Conservation (phyloP, 2,888 invertebrate species). For the Dorcus parallelipipedus region DNA sequence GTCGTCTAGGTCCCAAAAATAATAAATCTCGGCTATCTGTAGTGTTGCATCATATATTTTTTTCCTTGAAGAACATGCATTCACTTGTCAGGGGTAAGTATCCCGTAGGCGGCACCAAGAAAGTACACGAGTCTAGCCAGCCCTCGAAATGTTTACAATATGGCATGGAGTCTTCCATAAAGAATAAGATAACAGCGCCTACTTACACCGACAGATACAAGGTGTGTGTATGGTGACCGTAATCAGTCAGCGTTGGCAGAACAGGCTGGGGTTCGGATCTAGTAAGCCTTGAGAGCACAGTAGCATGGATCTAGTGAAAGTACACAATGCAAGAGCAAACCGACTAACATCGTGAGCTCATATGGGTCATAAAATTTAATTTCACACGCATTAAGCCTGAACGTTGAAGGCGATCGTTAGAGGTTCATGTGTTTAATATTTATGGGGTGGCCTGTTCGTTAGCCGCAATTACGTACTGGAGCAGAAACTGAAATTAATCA, state of each 20-base stretch:
- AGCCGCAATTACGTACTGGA: too few species aligned
- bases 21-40: constrained; percentile 8
- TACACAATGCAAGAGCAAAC: not conserved
- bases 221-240: constrained; percentile 8
- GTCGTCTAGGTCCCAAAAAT: not conserved
- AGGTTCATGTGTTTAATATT: too few species aligned
- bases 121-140: constrained; percentile 9
- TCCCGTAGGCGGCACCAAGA: constrained; percentile 9
- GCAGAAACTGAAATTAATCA: too few species aligned
- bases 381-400: constrained; percentile 2
- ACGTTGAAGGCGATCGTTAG: not conserved
- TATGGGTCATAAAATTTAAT: constrained; percentile 3
- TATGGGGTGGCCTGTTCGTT: too few species aligned
- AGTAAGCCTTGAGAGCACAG: constrained; percentile 1
- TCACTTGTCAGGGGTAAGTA: constrained; percentile 14
- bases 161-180: constrained; percentile 10
- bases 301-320: constrained; percentile 6
- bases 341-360: constrained; percentile 1
- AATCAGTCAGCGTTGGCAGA: constrained; percentile 6
- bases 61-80: constrained; percentile 5
- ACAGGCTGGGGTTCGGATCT: not conserved
- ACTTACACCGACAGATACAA: constrained; percentile 6
- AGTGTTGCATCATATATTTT: constrained; percentile 10
- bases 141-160: constrained; percentile 13
- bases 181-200: constrained; percentile 16